Evolutionary conservation across 2,797 vertebrate genomes (phyloP), one percentile per base, ranked within the genome.

Genomic region (Anisognathus igniventris): DNA sequence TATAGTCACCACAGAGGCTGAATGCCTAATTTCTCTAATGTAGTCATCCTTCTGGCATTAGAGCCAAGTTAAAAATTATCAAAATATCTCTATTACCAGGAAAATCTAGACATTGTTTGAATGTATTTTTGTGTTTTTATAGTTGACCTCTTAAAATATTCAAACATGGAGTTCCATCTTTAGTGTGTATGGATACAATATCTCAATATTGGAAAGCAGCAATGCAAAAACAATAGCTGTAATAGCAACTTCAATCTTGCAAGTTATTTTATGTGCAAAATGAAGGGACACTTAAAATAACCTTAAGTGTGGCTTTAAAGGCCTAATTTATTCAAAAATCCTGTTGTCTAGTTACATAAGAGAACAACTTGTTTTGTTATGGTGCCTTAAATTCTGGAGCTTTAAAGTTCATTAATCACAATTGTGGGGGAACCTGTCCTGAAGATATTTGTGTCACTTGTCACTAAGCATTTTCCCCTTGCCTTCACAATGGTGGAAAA

Each of bases 1-100:
- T 50, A 42, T 4, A 54, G 39, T 27, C 3, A 3, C 11, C 22
- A 37, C 0, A 0, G 24, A 62, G 14, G 6, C 24, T 19, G 42
- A 75, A 40, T 35, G 10, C 27, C 35, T 85, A 8, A 13, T 78
- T 88, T 89, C 64, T 86, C 15, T 40, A 35, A 31, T 24, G 14
- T 6, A 74, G 12, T 31, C 8, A 50, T 65, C 80, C 22, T 37
- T 12, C 5, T 31, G 65, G 2, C 17, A 64, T 45, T 54, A 82
- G 21, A 68, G n/a, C 0, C 10, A 62, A 73, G 30, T n/a, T 10
- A 37, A 57, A 35, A 57, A 54, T 22, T 72, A 51, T 37, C 68
- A 50, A 18, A 54, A 18, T 73, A 61, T 25, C 17, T 18, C 5
- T 50, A 51, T 56, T 79, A 6, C 2, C 15, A 57, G 70, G 24